A percentile compares a stretch with the other conserved stretches of the same genome.
phyloP scores from a whole-genome alignment of 2,113 vertebrate species.

The Leptobrachium leishanense region DNA sequence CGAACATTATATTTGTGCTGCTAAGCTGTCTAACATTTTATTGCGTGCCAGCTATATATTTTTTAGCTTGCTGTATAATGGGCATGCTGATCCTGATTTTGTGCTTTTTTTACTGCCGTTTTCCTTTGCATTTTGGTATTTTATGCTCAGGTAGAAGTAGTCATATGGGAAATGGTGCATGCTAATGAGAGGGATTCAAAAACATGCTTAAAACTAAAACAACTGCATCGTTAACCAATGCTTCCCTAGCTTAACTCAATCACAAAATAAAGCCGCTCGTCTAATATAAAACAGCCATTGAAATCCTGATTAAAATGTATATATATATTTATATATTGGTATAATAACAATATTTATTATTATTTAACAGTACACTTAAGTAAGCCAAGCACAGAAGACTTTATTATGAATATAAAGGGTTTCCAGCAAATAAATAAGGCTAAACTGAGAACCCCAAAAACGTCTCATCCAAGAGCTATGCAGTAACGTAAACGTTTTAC shows the following conservation, averaged over 20 bases:
- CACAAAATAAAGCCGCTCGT: not conserved
- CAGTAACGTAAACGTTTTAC: too few species aligned
- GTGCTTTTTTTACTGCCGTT: slow-evolving; percentile 19
- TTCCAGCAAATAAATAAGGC: too few species aligned
- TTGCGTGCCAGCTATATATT: not conserved
- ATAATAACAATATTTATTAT: too few species aligned
- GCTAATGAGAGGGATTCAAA: not conserved
- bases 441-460: too few species aligned
- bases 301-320: too few species aligned
- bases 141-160: slow-evolving; percentile 22
- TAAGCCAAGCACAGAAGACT: too few species aligned
- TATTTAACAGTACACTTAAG: too few species aligned
- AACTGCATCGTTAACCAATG: slow-evolving; percentile 3
- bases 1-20: slow-evolving; percentile 5
- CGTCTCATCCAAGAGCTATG: too few species aligned
- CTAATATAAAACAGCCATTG: too few species aligned
- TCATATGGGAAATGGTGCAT: slow-evolving; percentile 31
- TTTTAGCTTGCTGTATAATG: not conserved
- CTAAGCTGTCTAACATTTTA: not conserved
- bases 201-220: not conserved
- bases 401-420: too few species aligned
- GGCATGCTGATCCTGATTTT: not conserved
- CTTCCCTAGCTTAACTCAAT: slow-evolving; percentile 13
- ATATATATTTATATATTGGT: too few species aligned
- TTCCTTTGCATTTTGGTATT: slow-evolving; percentile 11